These are phyloP conservation scores for Tretioscincus oriximinensis DNA, from an alignment of 2,113 vertebrate genomes.

Conservation along the genomic window DNA sequence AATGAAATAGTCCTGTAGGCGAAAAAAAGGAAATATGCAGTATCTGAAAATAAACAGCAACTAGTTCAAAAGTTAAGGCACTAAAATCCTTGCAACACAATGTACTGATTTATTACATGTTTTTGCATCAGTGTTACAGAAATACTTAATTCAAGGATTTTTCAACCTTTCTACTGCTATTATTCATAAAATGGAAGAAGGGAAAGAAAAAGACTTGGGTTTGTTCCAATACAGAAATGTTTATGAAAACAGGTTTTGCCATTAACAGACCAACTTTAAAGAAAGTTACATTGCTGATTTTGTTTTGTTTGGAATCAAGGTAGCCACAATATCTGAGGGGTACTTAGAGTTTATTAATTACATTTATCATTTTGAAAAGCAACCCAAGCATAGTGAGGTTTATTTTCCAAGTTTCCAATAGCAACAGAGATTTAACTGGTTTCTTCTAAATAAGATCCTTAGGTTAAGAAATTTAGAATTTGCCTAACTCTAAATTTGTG, in stretches of 20 bases:
- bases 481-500: not conserved
- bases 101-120: not conserved
- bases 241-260: not conserved
- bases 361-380: no score
- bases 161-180: not conserved
- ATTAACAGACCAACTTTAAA: not conserved
- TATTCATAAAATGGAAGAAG: not conserved
- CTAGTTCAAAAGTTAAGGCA: not conserved
- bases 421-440: not conserved
- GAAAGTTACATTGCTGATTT: no score
- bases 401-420: not conserved
- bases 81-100: not conserved
- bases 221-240: not conserved
- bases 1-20: slow-evolving; percentile 91
- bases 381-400: not conserved
- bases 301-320: no score
- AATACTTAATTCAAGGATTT: not conserved
- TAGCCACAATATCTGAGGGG: no score
- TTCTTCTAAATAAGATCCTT: not conserved
- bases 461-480: not conserved
- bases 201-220: not conserved
- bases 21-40: slow-evolving; percentile 31
- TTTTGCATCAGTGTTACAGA: not conserved
- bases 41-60: not conserved
- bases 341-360: not conserved